These are phyloP conservation scores for Avahi laniger DNA, from an alignment of 2,797 vertebrate genomes.

Conservation along the genomic window DNA sequence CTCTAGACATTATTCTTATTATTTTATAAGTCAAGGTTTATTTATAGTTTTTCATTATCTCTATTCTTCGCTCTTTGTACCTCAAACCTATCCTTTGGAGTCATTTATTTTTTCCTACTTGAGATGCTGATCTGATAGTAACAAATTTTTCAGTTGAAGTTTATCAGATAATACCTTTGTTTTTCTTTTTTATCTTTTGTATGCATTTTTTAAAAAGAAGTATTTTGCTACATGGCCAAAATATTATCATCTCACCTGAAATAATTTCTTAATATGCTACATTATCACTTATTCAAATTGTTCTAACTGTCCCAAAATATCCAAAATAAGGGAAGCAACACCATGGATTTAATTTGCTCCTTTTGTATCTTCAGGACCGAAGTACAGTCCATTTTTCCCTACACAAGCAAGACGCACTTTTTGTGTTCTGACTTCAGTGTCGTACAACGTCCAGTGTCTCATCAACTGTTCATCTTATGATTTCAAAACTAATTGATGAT, in stretches of 20 bases:
- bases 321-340: not conserved
- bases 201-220: not conserved
- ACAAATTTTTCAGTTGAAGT: not conserved
- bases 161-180: not conserved
- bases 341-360: not conserved
- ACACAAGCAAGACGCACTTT: not conserved
- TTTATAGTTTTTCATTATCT: not conserved
- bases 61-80: not conserved
- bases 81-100: not conserved
- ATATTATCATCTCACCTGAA: not conserved
- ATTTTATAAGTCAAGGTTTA: not conserved
- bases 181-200: not conserved
- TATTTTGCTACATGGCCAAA: not conserved
- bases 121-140: not conserved
- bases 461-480: not conserved
- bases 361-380: not conserved
- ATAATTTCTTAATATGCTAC: not conserved
- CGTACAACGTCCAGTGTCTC: not conserved
- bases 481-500: not conserved
- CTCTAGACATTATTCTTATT: not conserved
- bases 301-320: not conserved
- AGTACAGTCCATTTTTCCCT: not conserved
- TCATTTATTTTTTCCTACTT: not conserved
- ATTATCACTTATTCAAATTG: not conserved
- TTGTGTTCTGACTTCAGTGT: not conserved